Conservation (phyloP, 2,113 vertebrate genomes). For the Podocnemis expansa region DNA sequence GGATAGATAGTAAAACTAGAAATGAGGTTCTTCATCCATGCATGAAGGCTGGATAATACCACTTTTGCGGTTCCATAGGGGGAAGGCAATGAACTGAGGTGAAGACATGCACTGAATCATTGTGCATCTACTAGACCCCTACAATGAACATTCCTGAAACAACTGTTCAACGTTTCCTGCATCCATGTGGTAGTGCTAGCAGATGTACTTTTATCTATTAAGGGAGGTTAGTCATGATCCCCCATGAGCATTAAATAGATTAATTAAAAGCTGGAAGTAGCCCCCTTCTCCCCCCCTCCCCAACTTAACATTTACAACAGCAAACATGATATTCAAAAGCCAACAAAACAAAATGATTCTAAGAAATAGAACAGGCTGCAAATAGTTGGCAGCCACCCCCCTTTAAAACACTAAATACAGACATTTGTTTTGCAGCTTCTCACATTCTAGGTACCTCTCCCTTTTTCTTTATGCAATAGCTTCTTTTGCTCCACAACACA, state of each 20-base stretch:
- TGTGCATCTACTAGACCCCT: background rate
- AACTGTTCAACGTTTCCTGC: background rate
- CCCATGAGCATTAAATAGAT: background rate
- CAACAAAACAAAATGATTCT: background rate
- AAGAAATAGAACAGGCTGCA: background rate
- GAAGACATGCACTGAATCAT: background rate
- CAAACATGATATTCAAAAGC: background rate
- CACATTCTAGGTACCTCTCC: background rate
- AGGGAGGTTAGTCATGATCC: background rate
- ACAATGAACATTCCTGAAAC: background rate
- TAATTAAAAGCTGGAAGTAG: background rate
- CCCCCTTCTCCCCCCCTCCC: no score
- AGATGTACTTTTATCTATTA: rapidly evolving
- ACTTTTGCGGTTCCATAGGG: background rate
- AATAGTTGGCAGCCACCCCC: background rate
- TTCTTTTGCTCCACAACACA: background rate
- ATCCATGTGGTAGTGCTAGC: background rate
- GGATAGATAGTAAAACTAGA: background rate
- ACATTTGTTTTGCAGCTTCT: background rate
- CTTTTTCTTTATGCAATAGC: background rate
- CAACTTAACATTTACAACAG: background rate
- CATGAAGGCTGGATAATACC: background rate
- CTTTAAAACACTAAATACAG: background rate
- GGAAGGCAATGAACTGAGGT: background rate
- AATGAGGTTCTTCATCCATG: background rate